Evolutionary conservation across 1,140 invertebrate species (phyloP), one percentile per base, ranked within the genome.

Genomic region (Lanistes nyassanus): DNA sequence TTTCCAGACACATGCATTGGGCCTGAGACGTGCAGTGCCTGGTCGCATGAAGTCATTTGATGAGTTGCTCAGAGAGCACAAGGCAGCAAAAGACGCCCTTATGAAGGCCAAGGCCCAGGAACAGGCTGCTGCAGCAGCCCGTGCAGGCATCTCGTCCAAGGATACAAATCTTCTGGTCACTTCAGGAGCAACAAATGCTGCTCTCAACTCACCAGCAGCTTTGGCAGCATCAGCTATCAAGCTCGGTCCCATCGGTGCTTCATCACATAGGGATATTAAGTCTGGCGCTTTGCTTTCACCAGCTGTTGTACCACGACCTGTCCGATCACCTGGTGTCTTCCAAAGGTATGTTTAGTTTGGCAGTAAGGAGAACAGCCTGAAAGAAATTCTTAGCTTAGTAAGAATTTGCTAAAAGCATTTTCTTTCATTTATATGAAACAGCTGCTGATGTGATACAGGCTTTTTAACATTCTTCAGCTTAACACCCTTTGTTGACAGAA

Each of bases 31-130:
- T 74, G 92, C 92, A 19, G 94, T 95, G n/a, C 82, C 90, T 60
- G 94, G 94, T 0, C 89, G 94, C 37, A 92, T 92, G 64, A 94
- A 94, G 88, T 91, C 93, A 36, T 96, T 95, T 89, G 94, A 96
- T 88, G 92, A 93, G 60, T 89, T 96, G 34, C 90, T 96, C 58
- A 92, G 93, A 5, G 94, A 95, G 76, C 94, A 95, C 85, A 90
- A 93, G 58, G 93, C 93, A 51, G 91, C 85, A 7, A 88, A 88
- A 77, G 87, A 89, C 75, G 81, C 83, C 13, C 76, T 87, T 37
- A 68, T 86, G 9, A 85, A 85, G 75, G 83, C 83, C 65, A 87
- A 86, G 76, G 81, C 79, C 55, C 80, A 84, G 47, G 75, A 74
- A 34, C 82, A 85, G 42, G 76, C 83, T 29, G 74, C 76, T 5